Evolutionary conservation across 2,797 vertebrate genomes (phyloP), one percentile per base, ranked within the genome.

Genomic region (Alectoris magna): DNA sequence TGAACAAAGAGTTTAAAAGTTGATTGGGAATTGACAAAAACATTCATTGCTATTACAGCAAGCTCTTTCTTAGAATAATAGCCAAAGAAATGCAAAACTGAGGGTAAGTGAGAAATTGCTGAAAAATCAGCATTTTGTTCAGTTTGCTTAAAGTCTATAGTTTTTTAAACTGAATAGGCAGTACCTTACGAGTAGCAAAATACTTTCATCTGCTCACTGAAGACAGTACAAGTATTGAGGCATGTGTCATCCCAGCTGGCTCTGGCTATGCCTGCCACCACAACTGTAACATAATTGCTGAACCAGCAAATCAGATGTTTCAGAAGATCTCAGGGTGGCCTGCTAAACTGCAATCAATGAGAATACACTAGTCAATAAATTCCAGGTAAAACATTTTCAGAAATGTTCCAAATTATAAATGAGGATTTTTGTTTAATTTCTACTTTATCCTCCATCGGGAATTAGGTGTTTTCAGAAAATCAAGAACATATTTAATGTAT

Each of bases 171-270:
- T 31, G 26, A 82, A 12, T 62, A 70, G 38, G 41, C 11, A 14
- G 26, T 72, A 23, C 8, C 49, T 80, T 34, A 31, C 70, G 48
- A 53, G 22, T 29, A 79, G 39, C 55, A 38, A 18, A 48, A 31
- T 2, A 2, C 11, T 88, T 69, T 63, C 0, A 0, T 2, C n/a
- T 38, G 38, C 59, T 81, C 8, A 0, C 34, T 41, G 62, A 16
- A 80, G 38, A 7, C 44, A 13, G 34, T 1, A 49, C 29, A 9
- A 31, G 19, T 4, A 18, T 58, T 60, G 63, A 60, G 41, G 43
- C 74, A 3, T 11, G n/a, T 34, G 73, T 14, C 67, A 53, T n/a
- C 59, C 59, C 84, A 60, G 51, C 51, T 38, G 68, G 36, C 21
- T 83, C 62, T 83, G 87, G 19, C 81, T 46, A 2, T 24, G 68